Percentiles rank a stretch among this genome's conserved stretches.
phyloP scores from a whole-genome alignment of 2,888 invertebrate species.

The Philaethria dido region DNA sequence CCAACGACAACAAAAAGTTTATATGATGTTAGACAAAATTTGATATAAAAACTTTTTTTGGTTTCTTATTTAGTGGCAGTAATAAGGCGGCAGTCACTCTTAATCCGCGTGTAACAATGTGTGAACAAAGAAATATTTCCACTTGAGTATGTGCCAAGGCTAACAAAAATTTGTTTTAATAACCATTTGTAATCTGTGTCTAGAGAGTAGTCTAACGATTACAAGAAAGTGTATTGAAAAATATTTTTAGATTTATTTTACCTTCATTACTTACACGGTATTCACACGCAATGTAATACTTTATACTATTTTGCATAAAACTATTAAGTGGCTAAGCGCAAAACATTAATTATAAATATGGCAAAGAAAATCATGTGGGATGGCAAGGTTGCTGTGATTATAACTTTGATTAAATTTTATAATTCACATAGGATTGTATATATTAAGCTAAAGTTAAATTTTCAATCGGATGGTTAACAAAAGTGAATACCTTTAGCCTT shows the following conservation, averaged over 20 bases:
- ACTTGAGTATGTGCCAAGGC: constrained; percentile 15
- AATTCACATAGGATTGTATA: background rate
- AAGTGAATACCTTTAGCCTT: too few relatives aligned
- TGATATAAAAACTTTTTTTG: background rate
- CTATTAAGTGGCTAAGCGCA: constrained; percentile 36
- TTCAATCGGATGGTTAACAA: too few relatives aligned
- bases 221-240: constrained; percentile 32
- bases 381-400: constrained; percentile 37
- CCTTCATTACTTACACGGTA: constrained; percentile 29
- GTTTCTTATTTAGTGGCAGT: background rate
- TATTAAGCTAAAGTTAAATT: background rate
- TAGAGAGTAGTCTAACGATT: constrained; percentile 30
- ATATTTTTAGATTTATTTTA: constrained; percentile 36
- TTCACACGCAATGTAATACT: constrained; percentile 40
- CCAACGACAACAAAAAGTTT: background rate
- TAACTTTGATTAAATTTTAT: constrained; percentile 30
- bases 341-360: constrained; percentile 35
- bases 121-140: constrained; percentile 14
- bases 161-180: constrained; percentile 21
- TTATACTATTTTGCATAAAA: constrained; percentile 41
- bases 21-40: background rate
- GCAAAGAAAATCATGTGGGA: constrained; percentile 41
- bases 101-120: constrained; percentile 15
- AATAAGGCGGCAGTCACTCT: constrained; percentile 6
- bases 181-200: constrained; percentile 25